Conservation (phyloP, 2,888 invertebrate species). For the Lucinisca nassula region DNA sequence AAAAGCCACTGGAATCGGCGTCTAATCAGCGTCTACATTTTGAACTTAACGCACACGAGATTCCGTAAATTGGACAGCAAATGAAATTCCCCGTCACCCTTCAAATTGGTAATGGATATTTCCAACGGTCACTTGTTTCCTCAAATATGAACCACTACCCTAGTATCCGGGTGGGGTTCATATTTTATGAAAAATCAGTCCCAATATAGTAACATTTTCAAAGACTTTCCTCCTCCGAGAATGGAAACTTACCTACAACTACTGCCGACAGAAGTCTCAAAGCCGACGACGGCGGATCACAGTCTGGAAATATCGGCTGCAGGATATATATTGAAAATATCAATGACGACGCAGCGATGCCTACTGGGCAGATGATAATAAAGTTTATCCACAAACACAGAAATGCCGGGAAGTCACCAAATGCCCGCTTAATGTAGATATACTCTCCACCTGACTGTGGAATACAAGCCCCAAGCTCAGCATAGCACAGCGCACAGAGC, state of each 20-base stretch:
- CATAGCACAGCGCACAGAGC: slow-evolving; percentile 96
- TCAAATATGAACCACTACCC: too few species aligned
- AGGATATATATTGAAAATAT: slow-evolving; percentile 86
- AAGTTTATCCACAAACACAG: slow-evolving; percentile 86
- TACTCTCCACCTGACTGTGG: slow-evolving; percentile 89
- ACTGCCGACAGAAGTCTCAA: slow-evolving; percentile 81
- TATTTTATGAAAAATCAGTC: too few species aligned
- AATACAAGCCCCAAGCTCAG: slow-evolving; percentile 96
- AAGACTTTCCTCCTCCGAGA: too few species aligned
- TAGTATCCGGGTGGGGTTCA: too few species aligned
- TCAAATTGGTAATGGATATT: too few species aligned
- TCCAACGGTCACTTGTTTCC: too few species aligned
- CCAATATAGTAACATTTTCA: too few species aligned
- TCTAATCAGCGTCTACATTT: too few species aligned
- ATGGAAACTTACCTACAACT: slow-evolving; percentile 85
- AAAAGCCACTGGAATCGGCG: too few species aligned
- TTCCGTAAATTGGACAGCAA: too few species aligned
- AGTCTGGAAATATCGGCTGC: slow-evolving; percentile 83
- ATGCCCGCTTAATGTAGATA: slow-evolving; percentile 89
- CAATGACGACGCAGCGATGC: slow-evolving; percentile 85
- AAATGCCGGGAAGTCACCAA: slow-evolving; percentile 86
- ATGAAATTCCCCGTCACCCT: too few species aligned
- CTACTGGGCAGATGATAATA: slow-evolving; percentile 85
- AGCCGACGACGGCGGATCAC: slow-evolving; percentile 81
- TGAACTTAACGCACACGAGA: too few species aligned